Conservation (phyloP, 2,888 invertebrate species). For the Falcaria lacertinaria region DNA sequence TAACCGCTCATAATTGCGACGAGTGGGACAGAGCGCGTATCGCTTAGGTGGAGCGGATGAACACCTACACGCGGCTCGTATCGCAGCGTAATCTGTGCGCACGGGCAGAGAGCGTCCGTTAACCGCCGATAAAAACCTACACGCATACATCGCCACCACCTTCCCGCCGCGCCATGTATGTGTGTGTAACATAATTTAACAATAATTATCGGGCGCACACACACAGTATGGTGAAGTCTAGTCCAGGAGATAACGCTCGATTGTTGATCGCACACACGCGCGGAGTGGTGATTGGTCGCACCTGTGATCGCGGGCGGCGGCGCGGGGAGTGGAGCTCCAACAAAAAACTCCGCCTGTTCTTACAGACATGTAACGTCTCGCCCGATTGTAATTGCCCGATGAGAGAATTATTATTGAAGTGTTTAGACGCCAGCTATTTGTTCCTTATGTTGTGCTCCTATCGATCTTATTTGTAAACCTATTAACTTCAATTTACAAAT, state of each 20-base stretch:
- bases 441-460: slow-evolving; percentile 20
- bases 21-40: slow-evolving; percentile 8
- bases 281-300: slow-evolving; percentile 56
- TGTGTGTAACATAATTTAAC: no score
- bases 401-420: slow-evolving; percentile 31
- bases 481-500: slow-evolving; percentile 3
- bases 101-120: slow-evolving; percentile 62
- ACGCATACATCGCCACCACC: slow-evolving; percentile 40
- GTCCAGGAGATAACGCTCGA: slow-evolving; percentile 41
- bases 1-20: neutral
- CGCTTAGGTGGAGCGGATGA: slow-evolving; percentile 54
- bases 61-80: slow-evolving; percentile 55
- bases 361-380: slow-evolving; percentile 33
- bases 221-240: slow-evolving; percentile 18
- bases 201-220: slow-evolving; percentile 55
- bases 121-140: slow-evolving; percentile 58
- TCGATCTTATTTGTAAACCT: slow-evolving; percentile 5
- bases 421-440: slow-evolving; percentile 23
- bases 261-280: slow-evolving; percentile 41
- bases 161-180: slow-evolving; percentile 46
- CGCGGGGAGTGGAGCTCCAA: slow-evolving; percentile 17
- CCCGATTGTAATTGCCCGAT: slow-evolving; percentile 31
- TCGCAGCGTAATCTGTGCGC: slow-evolving; percentile 49
- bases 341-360: slow-evolving; percentile 50
- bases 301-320: slow-evolving; percentile 40